Evolutionary conservation across 2,888 invertebrate species (phyloP).

Genomic region (Oscheius sp.): DNA sequence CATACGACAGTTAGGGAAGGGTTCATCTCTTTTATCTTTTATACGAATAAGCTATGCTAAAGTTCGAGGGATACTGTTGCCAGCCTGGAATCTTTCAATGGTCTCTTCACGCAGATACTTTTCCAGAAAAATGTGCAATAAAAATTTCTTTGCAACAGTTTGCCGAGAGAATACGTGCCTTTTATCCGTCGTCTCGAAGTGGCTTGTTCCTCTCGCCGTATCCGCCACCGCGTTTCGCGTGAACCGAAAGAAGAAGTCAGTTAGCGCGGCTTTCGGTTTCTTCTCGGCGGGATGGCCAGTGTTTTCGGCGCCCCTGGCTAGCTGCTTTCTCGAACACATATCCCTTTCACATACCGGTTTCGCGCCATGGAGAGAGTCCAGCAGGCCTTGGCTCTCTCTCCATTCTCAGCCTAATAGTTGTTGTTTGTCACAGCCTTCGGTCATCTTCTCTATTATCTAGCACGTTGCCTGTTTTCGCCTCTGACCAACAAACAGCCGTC

Average conservation of each 20-base stretch:
- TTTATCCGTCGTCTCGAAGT: no score
- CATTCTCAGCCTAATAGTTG: conserved; percentile 17
- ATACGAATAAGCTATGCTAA: no score
- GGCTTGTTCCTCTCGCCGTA: conserved; percentile 1
- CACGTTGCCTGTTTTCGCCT: conserved; percentile 29
- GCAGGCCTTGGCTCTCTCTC: conserved; percentile 7
- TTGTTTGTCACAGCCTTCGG: no score
- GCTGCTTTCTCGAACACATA: conserved; percentile 8
- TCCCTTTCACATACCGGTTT: conserved; percentile 29
- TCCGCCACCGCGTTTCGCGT: conserved; percentile 9
- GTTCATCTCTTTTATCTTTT: no score
- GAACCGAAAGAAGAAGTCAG: conserved; percentile 29
- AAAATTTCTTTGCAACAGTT: no score
- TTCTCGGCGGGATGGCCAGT: conserved; percentile 8
- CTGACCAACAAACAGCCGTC: conserved; percentile 30
- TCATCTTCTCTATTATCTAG: conserved; percentile 25
- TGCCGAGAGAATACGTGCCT: background rate
- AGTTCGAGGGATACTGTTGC: no score
- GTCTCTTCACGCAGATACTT: no score
- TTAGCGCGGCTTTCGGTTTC: conserved; percentile 28
- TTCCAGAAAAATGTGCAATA: no score
- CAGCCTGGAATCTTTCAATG: no score
- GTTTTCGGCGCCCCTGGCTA: no score
- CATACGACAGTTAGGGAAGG: no score
- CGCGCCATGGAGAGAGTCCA: no score